phyloP scores from a whole-genome alignment of 2,888 invertebrate genomes.

The Metalampra italica region DNA sequence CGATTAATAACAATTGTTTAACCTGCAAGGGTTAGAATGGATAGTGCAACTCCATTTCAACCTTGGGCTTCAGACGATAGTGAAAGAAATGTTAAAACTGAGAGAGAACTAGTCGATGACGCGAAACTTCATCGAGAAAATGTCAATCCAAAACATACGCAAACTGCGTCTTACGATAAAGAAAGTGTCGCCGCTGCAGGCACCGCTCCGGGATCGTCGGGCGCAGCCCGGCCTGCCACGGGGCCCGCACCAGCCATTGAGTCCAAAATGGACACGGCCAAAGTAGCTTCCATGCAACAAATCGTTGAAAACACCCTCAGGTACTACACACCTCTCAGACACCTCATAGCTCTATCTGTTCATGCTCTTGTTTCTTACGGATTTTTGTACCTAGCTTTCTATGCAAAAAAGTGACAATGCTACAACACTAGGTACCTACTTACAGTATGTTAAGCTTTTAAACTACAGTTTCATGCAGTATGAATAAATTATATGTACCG shows the following conservation, averaged over 20 bases:
- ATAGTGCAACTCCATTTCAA: slow-evolving; percentile 73
- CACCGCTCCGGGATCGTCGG: slow-evolving; percentile 61
- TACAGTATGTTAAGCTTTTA: no score
- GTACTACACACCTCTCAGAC: slow-evolving; percentile 38
- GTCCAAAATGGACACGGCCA: slow-evolving; percentile 67
- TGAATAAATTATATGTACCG: no score
- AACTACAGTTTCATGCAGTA: no score
- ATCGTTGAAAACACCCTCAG: slow-evolving; percentile 82
- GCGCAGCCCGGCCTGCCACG: slow-evolving; percentile 43
- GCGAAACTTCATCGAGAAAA: slow-evolving; percentile 78
- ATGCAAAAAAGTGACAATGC: no score
- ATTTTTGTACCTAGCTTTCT: no score
- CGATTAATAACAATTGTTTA: slow-evolving; percentile 44
- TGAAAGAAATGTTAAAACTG: slow-evolving; percentile 70
- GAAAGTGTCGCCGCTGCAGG: slow-evolving; percentile 64
- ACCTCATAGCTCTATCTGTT: neutral
- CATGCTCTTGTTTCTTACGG: neutral
- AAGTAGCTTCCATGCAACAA: slow-evolving; percentile 78
- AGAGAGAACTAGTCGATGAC: slow-evolving; percentile 73
- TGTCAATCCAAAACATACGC: slow-evolving; percentile 79
- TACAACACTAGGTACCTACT: no score
- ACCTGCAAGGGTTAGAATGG: slow-evolving; percentile 67
- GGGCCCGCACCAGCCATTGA: slow-evolving; percentile 45
- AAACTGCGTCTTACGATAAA: slow-evolving; percentile 78
- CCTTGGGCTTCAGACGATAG: slow-evolving; percentile 72